Percentiles rank a stretch among this genome's conserved stretches.
phyloP scores from a whole-genome alignment of 1,140 invertebrate genomes.

The Aradophagus sp. region DNA sequence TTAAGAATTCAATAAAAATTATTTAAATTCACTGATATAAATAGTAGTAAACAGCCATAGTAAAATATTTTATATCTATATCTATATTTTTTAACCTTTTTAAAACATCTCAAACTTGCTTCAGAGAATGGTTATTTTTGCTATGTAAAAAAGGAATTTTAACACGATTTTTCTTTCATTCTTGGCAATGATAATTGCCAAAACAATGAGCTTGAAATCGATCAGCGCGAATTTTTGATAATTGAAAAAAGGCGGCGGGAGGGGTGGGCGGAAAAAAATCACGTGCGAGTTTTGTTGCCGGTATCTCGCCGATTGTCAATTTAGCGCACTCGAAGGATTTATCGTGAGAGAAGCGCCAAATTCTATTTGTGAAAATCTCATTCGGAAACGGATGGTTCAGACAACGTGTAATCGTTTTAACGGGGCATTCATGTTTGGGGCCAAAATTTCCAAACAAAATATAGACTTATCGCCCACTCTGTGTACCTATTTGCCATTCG shows the following conservation, averaged over 20 bases:
- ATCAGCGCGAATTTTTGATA: too few species aligned
- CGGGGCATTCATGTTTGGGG: conserved; percentile 46
- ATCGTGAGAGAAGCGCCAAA: conserved; percentile 36
- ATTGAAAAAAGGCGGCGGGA: not conserved
- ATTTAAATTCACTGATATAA: too few species aligned
- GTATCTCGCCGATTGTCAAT: conserved; percentile 48
- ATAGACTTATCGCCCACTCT: conserved; percentile 47
- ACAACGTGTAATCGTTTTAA: conserved; percentile 57
- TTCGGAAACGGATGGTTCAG: conserved; percentile 40
- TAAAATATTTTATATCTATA: too few species aligned
- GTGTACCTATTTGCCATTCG: conserved; percentile 42
- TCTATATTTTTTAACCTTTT: too few species aligned
- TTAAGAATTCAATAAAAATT: too few species aligned
- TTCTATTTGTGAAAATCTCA: conserved; percentile 54
- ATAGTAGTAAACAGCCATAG: too few species aligned
- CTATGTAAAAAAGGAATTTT: too few species aligned
- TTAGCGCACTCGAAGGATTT: conserved; percentile 41
- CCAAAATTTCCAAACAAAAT: conserved; percentile 55
- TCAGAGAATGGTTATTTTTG: too few species aligned
- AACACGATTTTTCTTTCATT: conserved; percentile 1
- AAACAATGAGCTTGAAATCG: conserved; percentile 29
- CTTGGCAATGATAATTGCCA: conserved; percentile 31
- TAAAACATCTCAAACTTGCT: too few species aligned
- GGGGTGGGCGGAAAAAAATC: conserved; percentile 27
- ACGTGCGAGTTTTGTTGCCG: conserved; percentile 26